Percentiles rank a stretch among this genome's conserved stretches.
Evolutionary conservation across 2,797 vertebrate genomes (phyloP).

Genomic region (Presbytis comata): DNA sequence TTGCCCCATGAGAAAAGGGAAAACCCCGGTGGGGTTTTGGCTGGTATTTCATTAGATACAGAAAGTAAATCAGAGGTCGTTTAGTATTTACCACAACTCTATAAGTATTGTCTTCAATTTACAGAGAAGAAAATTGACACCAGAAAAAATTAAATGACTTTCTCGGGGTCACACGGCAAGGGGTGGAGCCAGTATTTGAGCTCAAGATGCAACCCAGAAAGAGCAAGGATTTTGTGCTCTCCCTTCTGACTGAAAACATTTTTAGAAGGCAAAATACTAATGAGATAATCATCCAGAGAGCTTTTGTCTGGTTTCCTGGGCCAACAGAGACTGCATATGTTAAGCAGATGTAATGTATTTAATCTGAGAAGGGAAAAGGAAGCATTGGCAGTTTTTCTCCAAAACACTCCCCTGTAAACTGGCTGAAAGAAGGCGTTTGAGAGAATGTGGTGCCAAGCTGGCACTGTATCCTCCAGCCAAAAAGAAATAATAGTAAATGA

Average conservation of each 20-base stretch:
- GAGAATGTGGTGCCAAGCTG: conserved; percentile 49
- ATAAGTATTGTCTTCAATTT: neutral
- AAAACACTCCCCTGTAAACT: conserved; percentile 59
- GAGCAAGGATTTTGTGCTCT: neutral
- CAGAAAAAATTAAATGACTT: neutral
- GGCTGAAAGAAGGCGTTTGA: conserved; percentile 49
- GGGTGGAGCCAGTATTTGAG: neutral
- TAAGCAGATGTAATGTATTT: conserved; percentile 69
- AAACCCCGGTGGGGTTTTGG: neutral
- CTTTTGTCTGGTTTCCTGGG: conserved; percentile 44
- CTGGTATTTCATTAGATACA: neutral
- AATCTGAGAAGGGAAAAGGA: conserved; percentile 59
- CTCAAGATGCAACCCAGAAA: neutral
- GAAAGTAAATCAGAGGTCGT: neutral
- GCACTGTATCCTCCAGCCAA: conserved; percentile 39
- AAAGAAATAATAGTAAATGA: conserved; percentile 46
- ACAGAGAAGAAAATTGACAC: neutral
- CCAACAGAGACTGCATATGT: conserved; percentile 58
- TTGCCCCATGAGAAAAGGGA: neutral
- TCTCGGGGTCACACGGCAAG: neutral
- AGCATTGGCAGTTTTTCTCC: conserved; percentile 51
- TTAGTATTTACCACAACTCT: neutral
- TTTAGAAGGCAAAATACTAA: conserved; percentile 32
- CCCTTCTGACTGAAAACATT: neutral
- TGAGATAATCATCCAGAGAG: conserved; percentile 47